Base-by-base conservation (phyloP, 2,888 invertebrate species). In the Amphipyra tragopoginis region DNA sequence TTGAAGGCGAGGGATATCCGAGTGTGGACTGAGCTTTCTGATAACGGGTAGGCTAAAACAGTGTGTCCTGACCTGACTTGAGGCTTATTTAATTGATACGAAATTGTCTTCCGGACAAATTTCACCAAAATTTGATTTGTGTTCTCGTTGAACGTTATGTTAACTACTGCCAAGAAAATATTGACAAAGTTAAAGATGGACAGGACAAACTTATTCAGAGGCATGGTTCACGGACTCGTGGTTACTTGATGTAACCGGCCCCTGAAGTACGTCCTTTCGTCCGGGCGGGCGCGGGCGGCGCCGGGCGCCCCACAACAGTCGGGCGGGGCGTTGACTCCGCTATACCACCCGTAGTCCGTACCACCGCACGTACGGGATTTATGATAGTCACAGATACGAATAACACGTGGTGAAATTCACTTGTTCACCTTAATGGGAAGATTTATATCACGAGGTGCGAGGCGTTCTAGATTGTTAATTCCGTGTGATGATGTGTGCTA, bases 401-500 rank as follows among this genome's bases (percentile, higher is more conserved):
- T 77, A 85, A 83, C 85, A 85, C 84, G 82, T 83, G 85, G 81
- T 69, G 79, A 87, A 85, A 83, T 85, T 86, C 82, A 83, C 83
- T 87, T 81, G 83, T 84, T 85, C 81, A 80, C 83, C 80, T 80
- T 80, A 81, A 82, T 83, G 67, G 79, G 58, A 63, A 79, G 83
- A 86, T 85, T 85, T 84, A 86, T 86, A 79, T 80, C 75, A 51
- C 50, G 52, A 65, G 56, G 61, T 70, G 62, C 65, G 72, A 67
- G 36, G 56, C 49, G 69, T 76, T 42, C 60, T 51, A 48, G 52
- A 74, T 79, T 79, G 76, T 77, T 81, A 72, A 79, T 80, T 77
- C 70, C 73, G 57, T 60, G 58, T 44, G 36, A 65, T 69, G 70
- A 75, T 73, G 62, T 58, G 47, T 53, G 70, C 57, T 69, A 65